Percentiles rank a stretch among this genome's conserved stretches.
Conservation (phyloP, 1,140 invertebrate genomes). For the Drosophila littoralis region DNA sequence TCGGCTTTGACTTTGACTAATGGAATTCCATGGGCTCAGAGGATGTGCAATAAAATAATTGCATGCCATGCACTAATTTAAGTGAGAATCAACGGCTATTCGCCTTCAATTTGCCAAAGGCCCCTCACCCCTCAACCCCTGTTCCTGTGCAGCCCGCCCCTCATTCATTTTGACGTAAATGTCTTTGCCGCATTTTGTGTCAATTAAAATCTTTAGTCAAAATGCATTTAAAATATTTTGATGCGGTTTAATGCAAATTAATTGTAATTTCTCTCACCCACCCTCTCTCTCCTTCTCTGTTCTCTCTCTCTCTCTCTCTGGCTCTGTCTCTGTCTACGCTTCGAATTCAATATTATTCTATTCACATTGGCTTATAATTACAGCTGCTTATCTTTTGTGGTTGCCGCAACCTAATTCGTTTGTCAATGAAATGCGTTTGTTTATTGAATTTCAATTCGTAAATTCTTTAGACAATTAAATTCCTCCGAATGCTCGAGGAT, state of each 20-base stretch:
- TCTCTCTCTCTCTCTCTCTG: not conserved
- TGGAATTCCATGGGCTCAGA: constrained; percentile 56
- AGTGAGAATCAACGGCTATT: not conserved
- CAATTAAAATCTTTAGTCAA: constrained; percentile 16
- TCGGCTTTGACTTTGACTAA: constrained; percentile 75
- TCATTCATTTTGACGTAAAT: not conserved
- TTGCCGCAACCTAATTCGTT: not conserved
- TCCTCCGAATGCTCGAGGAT: not conserved
- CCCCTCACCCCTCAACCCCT: not conserved
- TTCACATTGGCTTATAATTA: not conserved
- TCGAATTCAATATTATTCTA: not conserved
- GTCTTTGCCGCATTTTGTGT: constrained; percentile 11
- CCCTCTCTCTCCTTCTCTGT: not conserved
- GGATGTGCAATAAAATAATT: constrained; percentile 62
- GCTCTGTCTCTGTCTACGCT: not conserved
- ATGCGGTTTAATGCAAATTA: constrained; percentile 7
- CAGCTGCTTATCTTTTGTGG: not conserved
- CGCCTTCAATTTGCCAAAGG: no score
- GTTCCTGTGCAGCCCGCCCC: no score
- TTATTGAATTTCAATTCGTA: not conserved
- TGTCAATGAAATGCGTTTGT: not conserved
- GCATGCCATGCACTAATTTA: constrained; percentile 48
- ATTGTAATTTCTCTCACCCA: constrained; percentile 4
- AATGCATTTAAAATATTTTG: constrained; percentile 17
- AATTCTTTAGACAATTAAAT: not conserved